phyloP scores from a whole-genome alignment of 2,113 vertebrate genomes.

The Isurus oxyrinchus region DNA sequence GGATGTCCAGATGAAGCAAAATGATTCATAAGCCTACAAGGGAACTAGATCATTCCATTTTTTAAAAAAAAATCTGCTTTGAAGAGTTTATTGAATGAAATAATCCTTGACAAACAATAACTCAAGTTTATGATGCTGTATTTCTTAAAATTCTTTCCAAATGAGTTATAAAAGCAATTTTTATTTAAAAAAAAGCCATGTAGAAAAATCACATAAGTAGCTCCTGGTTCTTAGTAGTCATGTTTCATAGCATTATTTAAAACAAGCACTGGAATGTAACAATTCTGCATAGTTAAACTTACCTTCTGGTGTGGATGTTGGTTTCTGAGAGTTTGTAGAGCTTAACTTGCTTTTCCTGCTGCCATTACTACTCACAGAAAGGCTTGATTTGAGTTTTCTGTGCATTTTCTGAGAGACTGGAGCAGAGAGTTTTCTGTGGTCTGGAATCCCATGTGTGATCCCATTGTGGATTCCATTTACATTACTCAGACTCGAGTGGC shows the following conservation, averaged over 20 bases:
- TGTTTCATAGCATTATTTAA: slow-evolving; percentile 2
- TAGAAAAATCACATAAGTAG: too few relatives aligned
- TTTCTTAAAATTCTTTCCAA: neutral
- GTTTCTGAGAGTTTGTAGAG: slow-evolving; percentile 77
- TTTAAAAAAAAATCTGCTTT: neutral
- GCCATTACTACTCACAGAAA: slow-evolving; percentile 82
- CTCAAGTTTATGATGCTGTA: neutral
- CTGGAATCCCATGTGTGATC: slow-evolving; percentile 50
- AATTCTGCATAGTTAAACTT: slow-evolving; percentile 46
- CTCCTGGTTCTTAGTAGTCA: neutral
- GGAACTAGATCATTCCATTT: neutral
- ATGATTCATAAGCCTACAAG: neutral
- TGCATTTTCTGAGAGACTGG: slow-evolving; percentile 88
- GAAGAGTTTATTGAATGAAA: neutral
- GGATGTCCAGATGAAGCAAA: neutral
- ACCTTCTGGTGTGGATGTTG: slow-evolving; percentile 85
- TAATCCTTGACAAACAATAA: neutral
- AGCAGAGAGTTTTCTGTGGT: slow-evolving; percentile 64
- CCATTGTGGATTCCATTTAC: slow-evolving; percentile 64
- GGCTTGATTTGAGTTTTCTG: slow-evolving; percentile 82
- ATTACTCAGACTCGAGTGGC: slow-evolving; percentile 57
- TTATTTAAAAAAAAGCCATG: neutral
- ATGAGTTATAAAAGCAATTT: neutral
- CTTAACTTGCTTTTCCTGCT: slow-evolving; percentile 82
- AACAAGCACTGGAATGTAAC: neutral